Evolutionary conservation across 2,113 vertebrate species (phyloP).

Genomic region (Phrynocephalus versicolor): DNA sequence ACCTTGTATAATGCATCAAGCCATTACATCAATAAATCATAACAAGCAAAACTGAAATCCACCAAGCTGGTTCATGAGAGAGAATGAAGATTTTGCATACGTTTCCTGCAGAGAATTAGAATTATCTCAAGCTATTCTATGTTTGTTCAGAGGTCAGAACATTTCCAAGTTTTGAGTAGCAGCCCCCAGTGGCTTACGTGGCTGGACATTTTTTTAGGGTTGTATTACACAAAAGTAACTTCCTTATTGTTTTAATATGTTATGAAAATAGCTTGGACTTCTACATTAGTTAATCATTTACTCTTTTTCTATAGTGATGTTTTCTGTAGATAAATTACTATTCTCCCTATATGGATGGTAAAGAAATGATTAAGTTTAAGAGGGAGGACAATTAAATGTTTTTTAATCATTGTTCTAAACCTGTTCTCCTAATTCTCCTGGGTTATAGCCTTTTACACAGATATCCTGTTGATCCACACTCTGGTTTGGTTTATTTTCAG

Average conservation of each 20-base stretch:
- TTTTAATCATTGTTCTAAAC: no score
- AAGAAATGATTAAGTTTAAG: no score
- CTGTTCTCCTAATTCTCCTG: no score
- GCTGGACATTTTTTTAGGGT: no score
- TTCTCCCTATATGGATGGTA: background rate
- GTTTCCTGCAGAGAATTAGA: fast-evolving
- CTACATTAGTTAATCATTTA: background rate
- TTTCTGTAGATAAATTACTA: background rate
- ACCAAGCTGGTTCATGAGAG: fast-evolving
- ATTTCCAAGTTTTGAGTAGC: no score
- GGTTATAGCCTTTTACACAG: no score
- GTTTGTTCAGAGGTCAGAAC: background rate
- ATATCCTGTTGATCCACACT: no score
- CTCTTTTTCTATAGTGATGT: background rate
- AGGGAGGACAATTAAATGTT: no score
- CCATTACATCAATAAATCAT: fast-evolving
- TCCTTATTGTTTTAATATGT: fast-evolving
- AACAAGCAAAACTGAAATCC: fast-evolving
- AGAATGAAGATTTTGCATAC: fast-evolving
- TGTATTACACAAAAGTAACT: no score
- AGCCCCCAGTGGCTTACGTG: no score
- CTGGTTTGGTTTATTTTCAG: no score
- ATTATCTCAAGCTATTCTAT: background rate
- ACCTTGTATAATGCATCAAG: fast-evolving
- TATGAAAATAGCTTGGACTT: background rate